Percentiles rank a stretch among this genome's conserved stretches.
These are phyloP conservation scores for Hydrophis major DNA, from an alignment of 2,797 vertebrate genomes.

Conservation along the genomic window DNA sequence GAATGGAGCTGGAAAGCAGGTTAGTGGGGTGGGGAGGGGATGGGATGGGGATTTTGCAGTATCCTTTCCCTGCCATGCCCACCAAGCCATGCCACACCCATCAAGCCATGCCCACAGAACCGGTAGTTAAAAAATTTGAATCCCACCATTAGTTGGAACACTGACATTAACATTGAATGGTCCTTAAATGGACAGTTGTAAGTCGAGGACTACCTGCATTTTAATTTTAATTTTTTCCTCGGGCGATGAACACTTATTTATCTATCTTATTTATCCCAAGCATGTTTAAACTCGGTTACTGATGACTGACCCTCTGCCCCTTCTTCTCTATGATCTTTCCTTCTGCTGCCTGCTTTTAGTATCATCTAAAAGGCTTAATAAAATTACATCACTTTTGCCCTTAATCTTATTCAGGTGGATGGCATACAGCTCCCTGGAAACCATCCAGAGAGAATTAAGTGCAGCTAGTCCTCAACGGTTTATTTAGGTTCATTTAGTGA, in stretches of 20 bases:
- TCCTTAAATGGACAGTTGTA: not conserved
- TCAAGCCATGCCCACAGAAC: too few species aligned
- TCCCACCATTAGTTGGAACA: too few species aligned
- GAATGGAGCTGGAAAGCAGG: too few species aligned
- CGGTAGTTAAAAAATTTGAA: too few species aligned
- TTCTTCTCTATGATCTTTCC: not conserved
- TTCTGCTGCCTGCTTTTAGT: not conserved
- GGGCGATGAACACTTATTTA: not conserved
- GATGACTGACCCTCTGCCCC: not conserved
- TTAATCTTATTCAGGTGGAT: not conserved
- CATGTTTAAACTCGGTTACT: not conserved
- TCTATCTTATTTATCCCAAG: not conserved
- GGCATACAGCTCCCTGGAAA: not conserved
- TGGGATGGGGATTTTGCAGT: too few species aligned
- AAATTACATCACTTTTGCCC: not conserved
- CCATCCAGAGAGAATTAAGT: not conserved
- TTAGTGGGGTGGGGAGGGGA: too few species aligned
- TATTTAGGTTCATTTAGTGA: not conserved
- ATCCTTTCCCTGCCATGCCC: too few species aligned
- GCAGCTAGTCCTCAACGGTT: not conserved
- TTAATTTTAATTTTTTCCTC: not conserved
- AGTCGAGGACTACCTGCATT: not conserved
- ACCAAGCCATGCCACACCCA: too few species aligned
- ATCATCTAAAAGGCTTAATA: not conserved
- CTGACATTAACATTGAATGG: not conserved